Evolutionary conservation across 2,113 vertebrate species (phyloP).

Genomic region (Percopsis transmontana): DNA sequence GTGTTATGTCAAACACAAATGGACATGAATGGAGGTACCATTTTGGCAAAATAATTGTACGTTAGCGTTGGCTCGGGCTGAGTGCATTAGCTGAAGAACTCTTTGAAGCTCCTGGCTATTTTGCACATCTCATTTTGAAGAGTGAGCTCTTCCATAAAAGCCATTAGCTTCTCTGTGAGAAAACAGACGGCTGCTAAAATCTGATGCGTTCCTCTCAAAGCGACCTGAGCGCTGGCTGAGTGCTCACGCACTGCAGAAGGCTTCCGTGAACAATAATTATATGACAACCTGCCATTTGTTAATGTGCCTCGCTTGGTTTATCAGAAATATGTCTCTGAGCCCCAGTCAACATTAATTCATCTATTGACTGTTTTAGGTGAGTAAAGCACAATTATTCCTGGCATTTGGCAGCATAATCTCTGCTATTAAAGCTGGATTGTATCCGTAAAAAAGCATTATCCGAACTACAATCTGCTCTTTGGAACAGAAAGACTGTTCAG

Average conservation of each 20-base stretch:
- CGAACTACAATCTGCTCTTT: neutral
- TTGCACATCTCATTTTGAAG: conserved; percentile 26
- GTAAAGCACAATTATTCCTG: conserved; percentile 39
- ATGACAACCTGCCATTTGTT: conserved; percentile 61
- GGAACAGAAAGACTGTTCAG: neutral
- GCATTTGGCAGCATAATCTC: conserved; percentile 37
- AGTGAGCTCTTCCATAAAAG: conserved; percentile 62
- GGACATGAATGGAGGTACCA: conserved; percentile 58
- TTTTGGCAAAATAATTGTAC: conserved; percentile 62
- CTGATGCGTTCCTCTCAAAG: conserved; percentile 25
- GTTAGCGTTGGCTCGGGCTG: conserved; percentile 49
- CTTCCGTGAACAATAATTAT: conserved; percentile 55
- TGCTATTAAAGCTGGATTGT: conserved; percentile 25
- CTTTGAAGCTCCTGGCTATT: conserved; percentile 52
- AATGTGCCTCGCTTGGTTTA: conserved; percentile 45
- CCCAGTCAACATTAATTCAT: conserved; percentile 4
- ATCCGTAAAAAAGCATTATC: neutral
- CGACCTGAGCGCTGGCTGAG: conserved; percentile 47
- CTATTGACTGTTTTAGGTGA: conserved; percentile 18
- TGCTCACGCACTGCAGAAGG: conserved; percentile 34
- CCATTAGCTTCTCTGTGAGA: conserved; percentile 66
- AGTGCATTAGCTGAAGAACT: conserved; percentile 66
- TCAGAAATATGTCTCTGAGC: conserved; percentile 10
- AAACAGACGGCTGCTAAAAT: conserved; percentile 45
- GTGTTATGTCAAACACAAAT: conserved; percentile 62